Evolutionary conservation across 1,140 invertebrate species (phyloP).

Genomic region (Pomacea maculata): DNA sequence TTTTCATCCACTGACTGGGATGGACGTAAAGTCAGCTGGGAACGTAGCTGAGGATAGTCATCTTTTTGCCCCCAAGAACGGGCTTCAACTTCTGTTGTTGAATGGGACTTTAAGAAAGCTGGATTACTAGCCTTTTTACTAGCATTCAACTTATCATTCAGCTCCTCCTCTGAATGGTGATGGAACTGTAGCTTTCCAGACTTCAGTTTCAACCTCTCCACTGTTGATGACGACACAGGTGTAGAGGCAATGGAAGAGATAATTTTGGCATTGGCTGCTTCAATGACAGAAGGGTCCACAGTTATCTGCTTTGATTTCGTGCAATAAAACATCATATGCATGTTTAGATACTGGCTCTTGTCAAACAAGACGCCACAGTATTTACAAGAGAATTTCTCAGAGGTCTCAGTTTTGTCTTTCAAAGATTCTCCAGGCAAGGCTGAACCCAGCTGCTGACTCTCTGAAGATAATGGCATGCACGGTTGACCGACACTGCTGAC

Average conservation of each 20-base stretch:
- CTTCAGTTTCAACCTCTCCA: no score
- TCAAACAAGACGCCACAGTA: constrained; percentile 44
- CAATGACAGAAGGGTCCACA: no score
- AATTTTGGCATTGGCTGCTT: no score
- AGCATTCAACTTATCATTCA: constrained; percentile 2
- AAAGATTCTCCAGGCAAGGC: no score
- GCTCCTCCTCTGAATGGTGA: not conserved
- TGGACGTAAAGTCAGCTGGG: constrained; percentile 23
- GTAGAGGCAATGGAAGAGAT: no score
- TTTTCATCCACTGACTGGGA: constrained; percentile 21
- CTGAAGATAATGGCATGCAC: no score
- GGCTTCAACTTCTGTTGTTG: constrained; percentile 26
- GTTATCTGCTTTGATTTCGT: constrained; percentile 23
- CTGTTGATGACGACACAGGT: no score
- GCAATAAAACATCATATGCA: constrained; percentile 48
- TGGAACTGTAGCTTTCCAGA: constrained; percentile 9
- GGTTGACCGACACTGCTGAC: not conserved
- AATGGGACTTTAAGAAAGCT: constrained; percentile 25
- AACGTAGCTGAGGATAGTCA: constrained; percentile 27
- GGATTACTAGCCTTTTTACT: constrained; percentile 18
- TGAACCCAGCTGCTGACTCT: no score
- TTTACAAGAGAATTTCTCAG: constrained; percentile 24
- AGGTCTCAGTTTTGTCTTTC: constrained; percentile 8
- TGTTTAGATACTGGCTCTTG: constrained; percentile 39
- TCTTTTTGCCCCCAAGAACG: constrained; percentile 8